phyloP scores from a whole-genome alignment of 2,888 invertebrate species.

The Chrysolina haemoptera region DNA sequence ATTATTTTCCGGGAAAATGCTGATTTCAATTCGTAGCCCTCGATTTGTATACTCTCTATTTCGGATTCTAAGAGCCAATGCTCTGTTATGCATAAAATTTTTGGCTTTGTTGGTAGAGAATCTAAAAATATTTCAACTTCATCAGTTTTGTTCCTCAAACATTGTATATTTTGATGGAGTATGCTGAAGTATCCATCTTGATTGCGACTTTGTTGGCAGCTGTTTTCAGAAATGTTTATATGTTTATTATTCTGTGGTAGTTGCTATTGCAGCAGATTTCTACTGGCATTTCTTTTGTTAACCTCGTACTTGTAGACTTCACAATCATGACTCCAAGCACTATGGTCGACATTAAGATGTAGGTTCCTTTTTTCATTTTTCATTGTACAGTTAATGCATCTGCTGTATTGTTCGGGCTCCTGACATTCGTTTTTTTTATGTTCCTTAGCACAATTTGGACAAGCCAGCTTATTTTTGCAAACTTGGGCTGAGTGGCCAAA shows the following conservation, averaged over 20 bases:
- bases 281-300: slow-evolving; percentile 1
- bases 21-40: slow-evolving; percentile 14
- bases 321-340: slow-evolving; percentile 25
- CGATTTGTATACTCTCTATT: slow-evolving; percentile 14
- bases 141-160: slow-evolving; percentile 19
- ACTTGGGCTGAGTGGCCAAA: slow-evolving; percentile 22
- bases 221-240: slow-evolving; percentile 17
- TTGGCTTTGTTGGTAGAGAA: slow-evolving; percentile 11
- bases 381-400: slow-evolving; percentile 26
- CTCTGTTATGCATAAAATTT: slow-evolving; percentile 22
- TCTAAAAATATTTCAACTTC: slow-evolving; percentile 23
- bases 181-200: neutral
- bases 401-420: slow-evolving; percentile 16
- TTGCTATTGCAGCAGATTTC: slow-evolving; percentile 19
- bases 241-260: slow-evolving; percentile 15
- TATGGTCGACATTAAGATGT: slow-evolving; percentile 21
- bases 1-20: slow-evolving; percentile 22
- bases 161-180: slow-evolving; percentile 27
- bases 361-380: slow-evolving; percentile 25
- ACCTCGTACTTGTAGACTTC: slow-evolving; percentile 21
- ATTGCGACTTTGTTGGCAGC: slow-evolving; percentile 22
- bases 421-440: slow-evolving; percentile 23
- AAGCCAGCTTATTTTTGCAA: slow-evolving; percentile 21
- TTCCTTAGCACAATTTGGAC: slow-evolving; percentile 23
- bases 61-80: slow-evolving; percentile 16